A percentile compares a stretch with the other conserved stretches of the same genome.
phyloP scores from a whole-genome alignment of 2,797 vertebrate species.

The Microctenopoma stevenorrisi region DNA sequence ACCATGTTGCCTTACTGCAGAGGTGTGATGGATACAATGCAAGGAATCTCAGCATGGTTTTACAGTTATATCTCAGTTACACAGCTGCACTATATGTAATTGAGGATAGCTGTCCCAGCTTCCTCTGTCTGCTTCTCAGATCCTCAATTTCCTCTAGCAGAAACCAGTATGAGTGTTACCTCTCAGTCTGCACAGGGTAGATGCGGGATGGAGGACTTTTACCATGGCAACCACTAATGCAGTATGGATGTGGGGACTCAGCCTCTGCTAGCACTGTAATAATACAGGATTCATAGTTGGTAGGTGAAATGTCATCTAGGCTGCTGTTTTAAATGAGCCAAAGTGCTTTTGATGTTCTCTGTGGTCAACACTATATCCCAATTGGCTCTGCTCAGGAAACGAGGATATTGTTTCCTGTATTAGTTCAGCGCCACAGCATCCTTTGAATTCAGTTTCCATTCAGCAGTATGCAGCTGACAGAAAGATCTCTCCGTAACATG shows the following conservation, averaged over 20 bases:
- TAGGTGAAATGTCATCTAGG: constrained; percentile 73
- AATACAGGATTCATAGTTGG: constrained; percentile 58
- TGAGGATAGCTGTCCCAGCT: constrained; percentile 48
- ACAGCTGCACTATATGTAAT: constrained; percentile 26
- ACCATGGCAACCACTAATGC: constrained; percentile 80
- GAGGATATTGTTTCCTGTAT: constrained; percentile 58
- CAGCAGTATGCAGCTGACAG: constrained; percentile 53
- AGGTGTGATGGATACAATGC: constrained; percentile 29
- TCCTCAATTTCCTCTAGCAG: constrained; percentile 49
- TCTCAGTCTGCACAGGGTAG: constrained; percentile 59
- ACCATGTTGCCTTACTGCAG: constrained; percentile 17
- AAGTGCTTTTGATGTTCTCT: constrained; percentile 63
- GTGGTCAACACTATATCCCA: constrained; percentile 66
- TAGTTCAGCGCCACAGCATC: constrained; percentile 49
- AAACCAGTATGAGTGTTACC: constrained; percentile 49
- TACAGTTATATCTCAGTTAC: constrained; percentile 46
- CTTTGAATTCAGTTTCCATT: constrained; percentile 36
- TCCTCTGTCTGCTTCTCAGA: constrained; percentile 57
- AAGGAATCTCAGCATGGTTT: constrained; percentile 54
- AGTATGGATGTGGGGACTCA: constrained; percentile 69
- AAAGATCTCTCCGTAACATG: constrained; percentile 47
- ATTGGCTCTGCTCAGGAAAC: constrained; percentile 56
- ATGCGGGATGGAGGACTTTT: constrained; percentile 73
- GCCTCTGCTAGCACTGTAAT: constrained; percentile 54
- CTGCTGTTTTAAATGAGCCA: constrained; percentile 62